A percentile compares a stretch with the other conserved stretches of the same genome.
Evolutionary conservation across 2,888 invertebrate species (phyloP).

Genomic region (Tyria jacobaeae): DNA sequence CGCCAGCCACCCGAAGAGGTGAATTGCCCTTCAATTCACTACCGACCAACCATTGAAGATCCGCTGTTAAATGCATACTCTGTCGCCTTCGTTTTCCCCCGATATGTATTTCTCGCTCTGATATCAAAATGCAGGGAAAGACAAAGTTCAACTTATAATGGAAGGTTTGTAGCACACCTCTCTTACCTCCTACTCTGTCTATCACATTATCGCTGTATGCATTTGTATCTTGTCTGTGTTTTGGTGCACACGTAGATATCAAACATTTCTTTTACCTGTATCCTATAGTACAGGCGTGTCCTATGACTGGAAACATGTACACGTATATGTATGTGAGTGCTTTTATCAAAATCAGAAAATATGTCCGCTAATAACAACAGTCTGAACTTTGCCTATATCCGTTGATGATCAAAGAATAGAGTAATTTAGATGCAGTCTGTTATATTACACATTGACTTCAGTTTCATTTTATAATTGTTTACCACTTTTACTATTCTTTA

Average conservation of each 20-base stretch:
- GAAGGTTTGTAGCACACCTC: slow-evolving; percentile 41
- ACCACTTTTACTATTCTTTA: too few species aligned
- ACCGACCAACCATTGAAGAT: slow-evolving; percentile 32
- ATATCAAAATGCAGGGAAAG: slow-evolving; percentile 28
- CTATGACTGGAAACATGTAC: neutral
- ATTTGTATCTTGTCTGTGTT: slow-evolving; percentile 30
- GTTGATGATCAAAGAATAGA: too few species aligned
- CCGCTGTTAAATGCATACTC: slow-evolving; percentile 33
- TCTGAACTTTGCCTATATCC: too few species aligned
- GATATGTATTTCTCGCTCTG: slow-evolving; percentile 27
- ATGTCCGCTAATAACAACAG: too few species aligned
- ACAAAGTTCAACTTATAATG: slow-evolving; percentile 50
- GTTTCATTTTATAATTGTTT: too few species aligned
- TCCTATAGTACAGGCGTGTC: slow-evolving; percentile 11
- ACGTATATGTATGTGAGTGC: slow-evolving; percentile 2
- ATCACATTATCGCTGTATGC: slow-evolving; percentile 45
- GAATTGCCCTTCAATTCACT: slow-evolving; percentile 54
- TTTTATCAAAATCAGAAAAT: neutral
- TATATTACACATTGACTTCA: too few species aligned
- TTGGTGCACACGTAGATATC: slow-evolving; percentile 31
- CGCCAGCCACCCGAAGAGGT: slow-evolving; percentile 65
- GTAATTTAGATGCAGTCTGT: too few species aligned
- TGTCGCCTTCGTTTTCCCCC: slow-evolving; percentile 31
- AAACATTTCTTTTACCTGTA: slow-evolving; percentile 29
- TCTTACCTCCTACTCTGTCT: slow-evolving; percentile 60